Conservation (phyloP, 2,113 vertebrate species). For the Hypocryptadius cinnamomeus region DNA sequence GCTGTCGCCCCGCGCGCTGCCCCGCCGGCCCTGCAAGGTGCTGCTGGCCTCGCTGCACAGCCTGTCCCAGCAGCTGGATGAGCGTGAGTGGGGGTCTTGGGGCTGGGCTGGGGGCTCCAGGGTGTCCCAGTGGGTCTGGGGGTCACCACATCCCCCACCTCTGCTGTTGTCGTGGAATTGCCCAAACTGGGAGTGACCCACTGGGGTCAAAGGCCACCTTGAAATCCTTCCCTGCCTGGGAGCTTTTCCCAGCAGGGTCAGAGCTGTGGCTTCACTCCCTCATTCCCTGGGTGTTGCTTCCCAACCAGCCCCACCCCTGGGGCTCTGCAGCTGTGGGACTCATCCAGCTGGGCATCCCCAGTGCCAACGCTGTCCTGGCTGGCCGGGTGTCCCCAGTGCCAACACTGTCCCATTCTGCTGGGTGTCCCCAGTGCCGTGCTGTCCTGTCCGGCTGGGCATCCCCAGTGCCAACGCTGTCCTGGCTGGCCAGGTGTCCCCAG, state of each 20-base stretch:
- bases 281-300: fast-evolving
- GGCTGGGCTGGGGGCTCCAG: background rate
- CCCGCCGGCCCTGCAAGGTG: constrained; percentile 84
- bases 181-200: background rate
- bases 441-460: background rate
- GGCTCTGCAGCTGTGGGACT: background rate
- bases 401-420: no score
- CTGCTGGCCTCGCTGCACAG: constrained; percentile 76
- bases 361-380: background rate
- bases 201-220: background rate
- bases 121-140: background rate
- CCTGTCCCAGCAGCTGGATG: constrained; percentile 85
- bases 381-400: no score
- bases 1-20: constrained; percentile 78
- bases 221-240: background rate
- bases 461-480: constrained; percentile 57
- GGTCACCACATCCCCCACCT: no score
- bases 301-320: fast-evolving
- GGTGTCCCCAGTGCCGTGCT: background rate
- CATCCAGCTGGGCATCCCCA: no score
- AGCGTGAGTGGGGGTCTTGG: constrained; percentile 73
- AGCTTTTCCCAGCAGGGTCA: background rate
- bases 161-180: fast-evolving
- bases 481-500: fast-evolving
- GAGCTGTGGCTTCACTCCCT: background rate